Conservation (phyloP, 2,888 invertebrate species). For the Keiferia lycopersicella region DNA sequence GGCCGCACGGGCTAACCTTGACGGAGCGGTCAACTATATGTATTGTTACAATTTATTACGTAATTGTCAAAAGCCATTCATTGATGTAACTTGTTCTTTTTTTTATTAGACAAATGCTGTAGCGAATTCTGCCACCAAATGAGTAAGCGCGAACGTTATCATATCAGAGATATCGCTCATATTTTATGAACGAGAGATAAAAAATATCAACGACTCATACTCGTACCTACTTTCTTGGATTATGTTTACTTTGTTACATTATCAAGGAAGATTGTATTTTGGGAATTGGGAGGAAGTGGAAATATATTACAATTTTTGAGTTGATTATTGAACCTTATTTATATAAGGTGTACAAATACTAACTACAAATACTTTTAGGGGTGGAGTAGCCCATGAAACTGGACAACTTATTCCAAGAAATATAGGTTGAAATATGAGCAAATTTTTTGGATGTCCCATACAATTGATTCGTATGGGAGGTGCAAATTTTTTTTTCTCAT, state of each 20-base stretch:
- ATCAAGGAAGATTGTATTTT: not conserved
- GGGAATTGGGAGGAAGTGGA: not conserved
- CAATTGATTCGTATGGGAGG: no score
- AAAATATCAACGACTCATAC: constrained; percentile 1
- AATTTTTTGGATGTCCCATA: no score
- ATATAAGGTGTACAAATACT: no score
- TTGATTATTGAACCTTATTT: not conserved
- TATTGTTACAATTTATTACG: constrained; percentile 19
- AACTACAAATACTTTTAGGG: no score
- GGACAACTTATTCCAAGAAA: no score
- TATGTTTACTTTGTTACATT: not conserved
- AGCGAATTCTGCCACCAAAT: constrained; percentile 6
- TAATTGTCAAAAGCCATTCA: constrained; percentile 23
- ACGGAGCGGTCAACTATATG: constrained; percentile 20
- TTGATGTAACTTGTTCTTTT: not conserved
- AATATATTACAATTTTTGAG: not conserved
- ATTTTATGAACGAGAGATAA: constrained; percentile 7
- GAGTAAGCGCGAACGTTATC: constrained; percentile 29
- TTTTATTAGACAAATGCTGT: not conserved
- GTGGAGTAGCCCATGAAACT: no score
- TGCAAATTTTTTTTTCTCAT: no score
- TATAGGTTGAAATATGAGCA: no score
- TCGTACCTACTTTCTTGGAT: not conserved
- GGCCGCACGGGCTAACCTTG: constrained; percentile 16
- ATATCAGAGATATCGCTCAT: constrained; percentile 17